Evolutionary conservation across 1,140 invertebrate species (phyloP).

Genomic region (Nasonia longicornis): DNA sequence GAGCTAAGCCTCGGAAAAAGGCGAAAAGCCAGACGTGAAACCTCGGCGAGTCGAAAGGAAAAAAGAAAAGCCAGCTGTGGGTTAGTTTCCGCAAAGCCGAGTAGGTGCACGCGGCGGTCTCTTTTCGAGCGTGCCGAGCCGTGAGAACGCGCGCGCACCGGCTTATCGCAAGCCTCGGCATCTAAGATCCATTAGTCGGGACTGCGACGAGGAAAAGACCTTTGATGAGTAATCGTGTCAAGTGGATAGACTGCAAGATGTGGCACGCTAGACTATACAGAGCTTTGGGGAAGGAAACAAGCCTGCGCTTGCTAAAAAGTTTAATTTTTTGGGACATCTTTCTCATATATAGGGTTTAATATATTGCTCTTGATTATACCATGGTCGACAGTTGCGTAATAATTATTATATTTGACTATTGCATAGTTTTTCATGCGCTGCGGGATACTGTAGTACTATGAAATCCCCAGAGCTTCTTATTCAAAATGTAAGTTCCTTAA

Average conservation of each 20-base stretch:
- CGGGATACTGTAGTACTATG: background rate
- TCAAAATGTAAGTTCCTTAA: background rate
- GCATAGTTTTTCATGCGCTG: background rate
- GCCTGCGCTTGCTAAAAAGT: background rate
- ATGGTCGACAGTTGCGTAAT: no score
- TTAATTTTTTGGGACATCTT: no score
- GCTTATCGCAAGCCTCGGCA: slow-evolving; percentile 54
- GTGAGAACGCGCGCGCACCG: slow-evolving; percentile 46
- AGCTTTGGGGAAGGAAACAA: background rate
- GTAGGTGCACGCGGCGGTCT: slow-evolving; percentile 33
- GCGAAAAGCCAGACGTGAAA: background rate
- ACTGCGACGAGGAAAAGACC: slow-evolving; percentile 54
- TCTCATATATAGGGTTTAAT: no score
- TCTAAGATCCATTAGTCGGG: slow-evolving; percentile 57
- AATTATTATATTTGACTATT: background rate
- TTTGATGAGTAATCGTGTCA: slow-evolving; percentile 61
- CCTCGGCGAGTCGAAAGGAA: background rate
- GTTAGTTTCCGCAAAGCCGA: background rate
- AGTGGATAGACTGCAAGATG: slow-evolving; percentile 49
- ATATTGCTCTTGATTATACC: no score
- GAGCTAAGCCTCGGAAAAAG: background rate
- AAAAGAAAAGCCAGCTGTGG: background rate
- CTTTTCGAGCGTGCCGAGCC: slow-evolving; percentile 45
- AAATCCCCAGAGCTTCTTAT: background rate
- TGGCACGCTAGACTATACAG: background rate